Evolutionary conservation across 2,888 invertebrate genomes (phyloP).

Genomic region (Lamproptera curius): DNA sequence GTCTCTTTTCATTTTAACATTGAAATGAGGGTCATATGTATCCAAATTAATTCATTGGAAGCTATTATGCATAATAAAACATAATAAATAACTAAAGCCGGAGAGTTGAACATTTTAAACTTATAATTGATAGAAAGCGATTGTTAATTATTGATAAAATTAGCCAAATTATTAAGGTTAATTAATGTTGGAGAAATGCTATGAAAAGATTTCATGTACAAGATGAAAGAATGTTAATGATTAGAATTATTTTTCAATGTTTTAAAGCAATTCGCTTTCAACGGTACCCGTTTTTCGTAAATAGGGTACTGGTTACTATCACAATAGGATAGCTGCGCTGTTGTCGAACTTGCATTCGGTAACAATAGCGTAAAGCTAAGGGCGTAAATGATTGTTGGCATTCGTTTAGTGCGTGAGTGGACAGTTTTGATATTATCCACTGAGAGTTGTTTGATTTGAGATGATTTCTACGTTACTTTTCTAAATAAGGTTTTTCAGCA

Average conservation of each 20-base stretch:
- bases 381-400: slow-evolving; percentile 3
- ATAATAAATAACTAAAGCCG: slow-evolving; percentile 6
- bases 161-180: background rate
- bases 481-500: too few relatives aligned
- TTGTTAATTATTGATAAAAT: slow-evolving; percentile 7
- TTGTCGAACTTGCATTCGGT: slow-evolving; percentile 5
- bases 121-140: slow-evolving; percentile 19
- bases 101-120: slow-evolving; percentile 3
- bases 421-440: too few relatives aligned
- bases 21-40: slow-evolving; percentile 6
- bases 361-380: slow-evolving; percentile 7
- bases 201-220: background rate
- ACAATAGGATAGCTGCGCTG: slow-evolving; percentile 5
- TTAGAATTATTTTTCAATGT: background rate
- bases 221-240: background rate
- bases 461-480: too few relatives aligned
- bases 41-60: slow-evolving; percentile 10
- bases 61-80: slow-evolving; percentile 16
- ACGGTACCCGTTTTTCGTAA: slow-evolving; percentile 8
- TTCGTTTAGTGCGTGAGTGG: background rate
- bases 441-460: too few relatives aligned
- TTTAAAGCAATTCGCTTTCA: background rate
- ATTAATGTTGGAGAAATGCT: background rate
- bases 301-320: slow-evolving; percentile 8
- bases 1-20: slow-evolving; percentile 9